A percentile compares a stretch with the other conserved stretches of the same genome.
Conservation (phyloP, 1,140 invertebrate species). For the Frieseomelitta varia region DNA sequence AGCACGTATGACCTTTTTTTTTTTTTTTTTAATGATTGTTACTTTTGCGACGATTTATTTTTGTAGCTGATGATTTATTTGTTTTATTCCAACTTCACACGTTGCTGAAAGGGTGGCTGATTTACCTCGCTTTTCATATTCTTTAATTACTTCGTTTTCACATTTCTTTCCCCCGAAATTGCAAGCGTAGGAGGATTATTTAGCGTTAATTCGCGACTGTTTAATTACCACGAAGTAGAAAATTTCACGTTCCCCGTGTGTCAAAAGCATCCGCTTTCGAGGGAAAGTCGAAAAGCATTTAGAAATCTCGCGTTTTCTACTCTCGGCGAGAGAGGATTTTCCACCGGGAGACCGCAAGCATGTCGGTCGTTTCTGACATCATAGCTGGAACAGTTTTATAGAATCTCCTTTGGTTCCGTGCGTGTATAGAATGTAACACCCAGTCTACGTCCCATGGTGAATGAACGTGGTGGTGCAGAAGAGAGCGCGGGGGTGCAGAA, state of each 20-base stretch:
- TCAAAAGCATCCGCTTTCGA: neutral
- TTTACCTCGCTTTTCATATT: neutral
- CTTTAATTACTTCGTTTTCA: neutral
- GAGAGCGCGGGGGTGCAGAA: slow-evolving; percentile 47
- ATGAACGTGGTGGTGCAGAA: slow-evolving; percentile 62
- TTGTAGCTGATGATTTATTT: neutral
- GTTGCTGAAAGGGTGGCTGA: neutral
- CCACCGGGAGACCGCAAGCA: neutral
- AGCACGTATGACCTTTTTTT: neutral
- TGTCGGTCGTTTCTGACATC: slow-evolving; percentile 3
- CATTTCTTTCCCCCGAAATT: neutral
- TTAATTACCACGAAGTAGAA: neutral
- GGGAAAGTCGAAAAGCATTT: neutral
- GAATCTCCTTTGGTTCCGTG: slow-evolving; percentile 58
- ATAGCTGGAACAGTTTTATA: slow-evolving; percentile 47
- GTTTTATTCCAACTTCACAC: too few species aligned
- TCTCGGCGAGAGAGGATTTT: neutral
- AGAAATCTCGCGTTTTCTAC: neutral
- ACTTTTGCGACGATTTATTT: neutral
- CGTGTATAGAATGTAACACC: slow-evolving; percentile 63
- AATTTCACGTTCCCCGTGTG: neutral
- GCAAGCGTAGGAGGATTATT: neutral
- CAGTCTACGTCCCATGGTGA: slow-evolving; percentile 64
- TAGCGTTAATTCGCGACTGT: neutral
- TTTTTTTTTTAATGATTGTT: neutral